Evolutionary conservation across 2,113 vertebrate genomes (phyloP).

Genomic region (Sylvia atricapilla): DNA sequence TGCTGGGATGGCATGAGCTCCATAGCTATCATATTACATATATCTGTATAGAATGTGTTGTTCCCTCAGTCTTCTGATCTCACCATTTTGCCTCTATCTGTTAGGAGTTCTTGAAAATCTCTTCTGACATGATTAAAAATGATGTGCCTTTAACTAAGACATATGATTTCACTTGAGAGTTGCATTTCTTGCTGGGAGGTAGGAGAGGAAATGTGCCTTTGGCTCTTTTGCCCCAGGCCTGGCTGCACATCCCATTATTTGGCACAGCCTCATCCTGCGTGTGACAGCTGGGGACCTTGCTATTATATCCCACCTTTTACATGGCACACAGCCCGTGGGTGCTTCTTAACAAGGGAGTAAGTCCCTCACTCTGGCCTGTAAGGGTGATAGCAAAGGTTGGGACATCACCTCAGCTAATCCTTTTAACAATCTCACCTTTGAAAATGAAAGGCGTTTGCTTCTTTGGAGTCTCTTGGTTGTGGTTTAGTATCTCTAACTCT

Average conservation of each 20-base stretch:
- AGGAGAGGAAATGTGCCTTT: not conserved
- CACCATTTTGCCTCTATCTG: not conserved
- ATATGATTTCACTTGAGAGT: not conserved
- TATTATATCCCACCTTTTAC: not conserved
- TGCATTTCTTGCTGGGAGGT: not conserved
- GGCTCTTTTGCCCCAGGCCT: not conserved
- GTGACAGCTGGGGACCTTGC: not conserved
- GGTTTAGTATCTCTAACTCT: not conserved
- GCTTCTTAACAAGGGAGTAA: not conserved
- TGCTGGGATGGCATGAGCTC: not conserved
- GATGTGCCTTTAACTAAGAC: not conserved
- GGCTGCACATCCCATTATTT: not conserved
- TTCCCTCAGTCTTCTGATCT: not conserved
- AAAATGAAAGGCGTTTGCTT: not conserved
- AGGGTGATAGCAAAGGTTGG: not conserved
- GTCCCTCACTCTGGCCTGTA: not conserved
- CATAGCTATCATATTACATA: not conserved
- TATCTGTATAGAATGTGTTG: not conserved
- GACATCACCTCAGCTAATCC: not conserved
- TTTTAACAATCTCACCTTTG: not conserved
- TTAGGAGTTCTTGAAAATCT: not conserved
- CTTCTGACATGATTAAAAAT: not conserved
- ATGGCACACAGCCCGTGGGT: fast-evolving
- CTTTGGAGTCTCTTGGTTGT: not conserved
- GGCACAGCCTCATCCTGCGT: not conserved